Percentiles rank a stretch among this genome's conserved stretches.
These are phyloP conservation scores for Limanda limanda DNA, from an alignment of 2,113 vertebrate genomes.

Conservation along the genomic window DNA sequence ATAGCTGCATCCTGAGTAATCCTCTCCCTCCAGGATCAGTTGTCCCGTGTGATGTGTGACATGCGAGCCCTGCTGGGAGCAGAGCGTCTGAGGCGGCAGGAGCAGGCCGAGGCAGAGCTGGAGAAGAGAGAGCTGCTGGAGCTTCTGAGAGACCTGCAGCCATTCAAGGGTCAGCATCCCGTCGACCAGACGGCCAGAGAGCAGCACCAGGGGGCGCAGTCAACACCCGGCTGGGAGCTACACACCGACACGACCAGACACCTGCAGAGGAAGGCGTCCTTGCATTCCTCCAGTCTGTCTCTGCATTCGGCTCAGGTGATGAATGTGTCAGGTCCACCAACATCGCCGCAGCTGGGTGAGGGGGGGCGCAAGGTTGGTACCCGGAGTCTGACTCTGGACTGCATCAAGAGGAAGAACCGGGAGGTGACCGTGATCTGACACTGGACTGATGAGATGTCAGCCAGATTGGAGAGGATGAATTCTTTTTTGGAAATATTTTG, in stretches of 20 bases:
- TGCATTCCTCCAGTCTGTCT: conserved; percentile 48
- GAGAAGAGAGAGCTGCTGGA: conserved; percentile 88
- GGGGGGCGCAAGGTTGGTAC: conserved; percentile 74
- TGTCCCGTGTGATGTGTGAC: conserved; percentile 88
- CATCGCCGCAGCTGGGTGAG: conserved; percentile 63
- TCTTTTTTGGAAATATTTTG: conserved; percentile 12
- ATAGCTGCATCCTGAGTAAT: background rate
- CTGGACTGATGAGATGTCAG: background rate
- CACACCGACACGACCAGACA: conserved; percentile 6
- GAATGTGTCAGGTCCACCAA: conserved; percentile 23
- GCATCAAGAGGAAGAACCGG: conserved; percentile 86
- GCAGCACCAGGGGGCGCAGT: conserved; percentile 35
- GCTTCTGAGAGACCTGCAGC: conserved; percentile 84
- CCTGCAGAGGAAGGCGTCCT: conserved; percentile 61
- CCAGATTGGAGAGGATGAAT: background rate
- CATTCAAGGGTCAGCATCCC: conserved; percentile 58
- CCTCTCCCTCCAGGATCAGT: conserved; percentile 82
- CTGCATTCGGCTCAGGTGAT: conserved; percentile 49
- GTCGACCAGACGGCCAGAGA: conserved; percentile 26
- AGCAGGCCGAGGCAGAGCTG: conserved; percentile 87
- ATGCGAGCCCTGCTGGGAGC: conserved; percentile 84
- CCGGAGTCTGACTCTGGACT: conserved; percentile 83
- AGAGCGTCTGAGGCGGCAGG: conserved; percentile 86
- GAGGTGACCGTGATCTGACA: conserved; percentile 87
- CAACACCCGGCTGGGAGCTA: conserved; percentile 31